Conservation (phyloP, 2,113 vertebrate genomes). For the Microtus pennsylvanicus region DNA sequence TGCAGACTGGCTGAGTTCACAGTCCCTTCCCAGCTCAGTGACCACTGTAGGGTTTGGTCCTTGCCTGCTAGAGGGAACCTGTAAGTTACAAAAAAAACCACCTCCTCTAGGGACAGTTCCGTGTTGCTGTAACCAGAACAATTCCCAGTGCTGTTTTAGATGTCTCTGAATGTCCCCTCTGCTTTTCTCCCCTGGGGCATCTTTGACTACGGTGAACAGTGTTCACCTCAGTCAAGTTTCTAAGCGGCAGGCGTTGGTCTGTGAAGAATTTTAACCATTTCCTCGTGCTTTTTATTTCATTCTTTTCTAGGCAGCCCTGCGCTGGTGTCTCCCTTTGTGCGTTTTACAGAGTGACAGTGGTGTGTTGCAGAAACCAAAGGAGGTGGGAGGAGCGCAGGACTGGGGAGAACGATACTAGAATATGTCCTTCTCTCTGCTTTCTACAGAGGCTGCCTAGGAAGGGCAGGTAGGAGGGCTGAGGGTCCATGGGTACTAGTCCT, state of each 20-base stretch:
- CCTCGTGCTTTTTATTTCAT: background rate
- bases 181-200: background rate
- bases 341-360: slow-evolving; percentile 12
- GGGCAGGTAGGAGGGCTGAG: background rate
- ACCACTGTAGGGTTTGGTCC: background rate
- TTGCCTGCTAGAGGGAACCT: background rate
- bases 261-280: background rate
- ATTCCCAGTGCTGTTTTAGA: background rate
- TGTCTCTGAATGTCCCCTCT: background rate
- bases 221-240: background rate
- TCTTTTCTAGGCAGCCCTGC: background rate
- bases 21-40: background rate
- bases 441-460: background rate
- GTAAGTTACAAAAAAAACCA: background rate
- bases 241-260: background rate
- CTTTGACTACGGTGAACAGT: background rate
- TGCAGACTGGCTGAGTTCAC: background rate
- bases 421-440: background rate
- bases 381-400: background rate
- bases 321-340: background rate
- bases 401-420: no score
- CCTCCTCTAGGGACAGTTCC: background rate
- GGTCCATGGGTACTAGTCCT: background rate
- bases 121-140: background rate
- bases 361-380: slow-evolving; percentile 1